Percentiles rank a stretch among this genome's conserved stretches.
Conservation (phyloP, 1,140 invertebrate genomes). For the Medauroidea extradentata region DNA sequence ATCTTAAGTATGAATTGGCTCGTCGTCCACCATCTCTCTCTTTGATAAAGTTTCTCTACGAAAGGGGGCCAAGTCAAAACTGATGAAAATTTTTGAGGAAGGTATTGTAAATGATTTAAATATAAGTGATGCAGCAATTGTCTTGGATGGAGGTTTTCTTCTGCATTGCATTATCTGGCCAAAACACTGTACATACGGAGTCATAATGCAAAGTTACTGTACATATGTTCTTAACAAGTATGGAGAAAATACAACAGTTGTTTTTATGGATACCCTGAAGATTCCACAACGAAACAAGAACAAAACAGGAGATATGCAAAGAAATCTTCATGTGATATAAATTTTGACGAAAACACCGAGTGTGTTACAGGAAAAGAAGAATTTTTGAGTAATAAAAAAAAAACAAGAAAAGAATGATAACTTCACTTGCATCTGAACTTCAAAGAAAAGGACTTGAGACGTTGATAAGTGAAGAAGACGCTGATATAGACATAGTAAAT, state of each 20-base stretch:
- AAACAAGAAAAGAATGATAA: neutral
- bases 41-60: constrained; percentile 12
- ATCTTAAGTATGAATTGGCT: constrained; percentile 15
- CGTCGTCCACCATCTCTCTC: constrained; percentile 11
- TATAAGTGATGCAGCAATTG: neutral
- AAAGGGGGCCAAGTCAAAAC: constrained; percentile 10
- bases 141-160: constrained; percentile 15
- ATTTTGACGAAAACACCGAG: neutral
- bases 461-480: neutral
- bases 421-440: neutral
- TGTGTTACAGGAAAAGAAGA: neutral
- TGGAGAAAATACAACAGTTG: constrained; percentile 4
- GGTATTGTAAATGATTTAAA: neutral
- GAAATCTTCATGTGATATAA: neutral
- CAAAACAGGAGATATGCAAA: neutral
- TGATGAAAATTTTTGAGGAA: neutral
- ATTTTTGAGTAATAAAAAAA: neutral
- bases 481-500: constrained; percentile 3
- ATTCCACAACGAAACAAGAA: constrained; percentile 3
- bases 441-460: neutral
- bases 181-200: constrained; percentile 4
- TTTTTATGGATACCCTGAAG: constrained; percentile 10
- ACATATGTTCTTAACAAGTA: constrained; percentile 1
- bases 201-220: constrained; percentile 4
- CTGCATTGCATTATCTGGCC: constrained; percentile 12